Base-by-base conservation (phyloP, 2,113 vertebrate species). In the Trematocara marginatum region DNA sequence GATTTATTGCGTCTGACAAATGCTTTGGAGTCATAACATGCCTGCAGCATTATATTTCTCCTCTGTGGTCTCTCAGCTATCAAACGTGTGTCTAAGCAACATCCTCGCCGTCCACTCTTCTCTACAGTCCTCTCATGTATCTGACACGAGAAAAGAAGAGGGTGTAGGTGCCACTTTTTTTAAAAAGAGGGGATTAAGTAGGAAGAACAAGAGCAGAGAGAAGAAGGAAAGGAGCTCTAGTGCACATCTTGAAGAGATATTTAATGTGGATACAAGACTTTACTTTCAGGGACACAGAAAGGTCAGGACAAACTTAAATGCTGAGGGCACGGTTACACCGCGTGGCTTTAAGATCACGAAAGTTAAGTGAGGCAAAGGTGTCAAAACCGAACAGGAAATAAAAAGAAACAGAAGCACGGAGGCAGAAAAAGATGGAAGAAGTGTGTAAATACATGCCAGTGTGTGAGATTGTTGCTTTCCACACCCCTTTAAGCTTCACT, bases 281-380 rank as follows among this genome's bases (percentile, higher is more conserved):
- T 49, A 15, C 74, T 35, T 38, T 80, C 42, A 38, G 85, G 64
- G 86, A 16, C 74, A 85, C 64, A 53, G 64, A 94, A 89, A 92
- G 90, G 93, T 88, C 91, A 88, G 82, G 56, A 74, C 66, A 26
- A 61, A 82, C 59, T 82, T 85, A 84, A 82, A 42, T 40, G 84
- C 86, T 59, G 59, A 80, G 64, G 81, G 52, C 79, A 56, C 2
- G 42, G 45, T 51, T 31, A 12, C 16, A 54, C 80, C 88, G 42
- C 2, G 3, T 53, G 69, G 45, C 84, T 80, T 69, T 69, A 35
- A 87, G 89, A 86, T 78, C 34, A 80, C 11, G 23, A 47, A 87
- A 90, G 86, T 91, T 85, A 85, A 82, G 49, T n/a, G 40, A 88
- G 80, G 42, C 79, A 92, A 90, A 93, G 90, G 79, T 91, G 86